Evolutionary conservation across 2,888 invertebrate genomes (phyloP).

Genomic region (Xestia c-nigrum): DNA sequence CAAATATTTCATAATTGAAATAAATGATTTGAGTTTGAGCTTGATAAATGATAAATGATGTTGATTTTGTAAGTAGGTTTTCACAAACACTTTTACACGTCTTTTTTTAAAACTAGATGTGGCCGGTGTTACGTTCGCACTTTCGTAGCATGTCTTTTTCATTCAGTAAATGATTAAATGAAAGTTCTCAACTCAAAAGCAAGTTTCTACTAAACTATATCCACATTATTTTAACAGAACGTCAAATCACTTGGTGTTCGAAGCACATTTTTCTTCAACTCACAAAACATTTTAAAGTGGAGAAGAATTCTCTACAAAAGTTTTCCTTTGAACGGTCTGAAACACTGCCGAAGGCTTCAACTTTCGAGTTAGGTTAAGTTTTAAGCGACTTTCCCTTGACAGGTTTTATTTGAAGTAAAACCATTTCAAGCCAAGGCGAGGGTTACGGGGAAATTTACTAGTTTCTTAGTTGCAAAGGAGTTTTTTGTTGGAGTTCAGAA

Average conservation of each 20-base stretch:
- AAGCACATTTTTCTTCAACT: conserved; percentile 36
- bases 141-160: too few species aligned
- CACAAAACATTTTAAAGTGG: conserved; percentile 47
- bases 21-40: too few species aligned
- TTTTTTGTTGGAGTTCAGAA: conserved; percentile 35
- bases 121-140: too few species aligned
- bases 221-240: conserved; percentile 7
- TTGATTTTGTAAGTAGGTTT: too few species aligned
- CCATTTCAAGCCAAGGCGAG: conserved; percentile 40
- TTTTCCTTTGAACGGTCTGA: conserved; percentile 59
- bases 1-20: too few species aligned
- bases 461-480: conserved; percentile 33
- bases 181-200: neutral
- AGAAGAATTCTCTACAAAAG: conserved; percentile 60
- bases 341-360: conserved; percentile 60
- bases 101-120: too few species aligned
- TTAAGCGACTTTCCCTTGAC: conserved; percentile 58
- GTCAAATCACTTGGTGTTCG: neutral
- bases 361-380: conserved; percentile 59
- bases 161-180: neutral
- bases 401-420: conserved; percentile 61
- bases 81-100: too few species aligned
- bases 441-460: conserved; percentile 38
- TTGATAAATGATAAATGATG: too few species aligned
- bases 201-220: neutral